Evolutionary conservation across 2,888 invertebrate species (phyloP).

Genomic region (Drosophila macrospina): DNA sequence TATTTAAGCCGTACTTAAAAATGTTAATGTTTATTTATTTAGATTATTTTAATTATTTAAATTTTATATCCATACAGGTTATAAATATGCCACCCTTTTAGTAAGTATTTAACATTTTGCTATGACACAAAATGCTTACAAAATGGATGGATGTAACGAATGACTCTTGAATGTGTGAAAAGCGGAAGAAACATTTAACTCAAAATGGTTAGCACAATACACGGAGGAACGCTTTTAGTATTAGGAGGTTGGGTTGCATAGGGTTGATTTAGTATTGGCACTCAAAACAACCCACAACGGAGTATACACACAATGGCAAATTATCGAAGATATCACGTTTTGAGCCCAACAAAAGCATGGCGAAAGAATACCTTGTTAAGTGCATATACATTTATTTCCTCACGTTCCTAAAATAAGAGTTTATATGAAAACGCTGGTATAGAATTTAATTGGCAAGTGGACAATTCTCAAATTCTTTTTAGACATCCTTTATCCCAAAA

Average conservation of each 20-base stretch:
- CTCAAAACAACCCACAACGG: neutral
- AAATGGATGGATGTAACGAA: neutral
- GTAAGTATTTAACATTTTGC: neutral
- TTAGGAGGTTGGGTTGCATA: neutral
- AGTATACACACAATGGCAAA: neutral
- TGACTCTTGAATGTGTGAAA: neutral
- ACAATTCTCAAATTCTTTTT: neutral
- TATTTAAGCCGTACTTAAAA: neutral
- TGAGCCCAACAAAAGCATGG: neutral
- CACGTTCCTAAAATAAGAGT: neutral
- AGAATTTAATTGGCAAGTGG: too few relatives aligned
- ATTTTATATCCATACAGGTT: neutral
- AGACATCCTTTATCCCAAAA: neutral
- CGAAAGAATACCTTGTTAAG: neutral
- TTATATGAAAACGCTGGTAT: neutral
- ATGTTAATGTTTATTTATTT: too few relatives aligned
- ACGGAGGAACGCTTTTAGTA: neutral
- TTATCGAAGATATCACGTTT: neutral
- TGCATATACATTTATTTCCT: neutral
- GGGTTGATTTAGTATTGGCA: neutral
- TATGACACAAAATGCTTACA: too few relatives aligned
- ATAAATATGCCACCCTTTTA: neutral
- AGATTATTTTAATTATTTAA: too few relatives aligned
- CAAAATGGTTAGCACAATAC: neutral
- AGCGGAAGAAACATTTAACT: slow-evolving; percentile 4